Evolutionary conservation across 2,113 vertebrate genomes (phyloP).

Genomic region (Bagarius yarrelli): DNA sequence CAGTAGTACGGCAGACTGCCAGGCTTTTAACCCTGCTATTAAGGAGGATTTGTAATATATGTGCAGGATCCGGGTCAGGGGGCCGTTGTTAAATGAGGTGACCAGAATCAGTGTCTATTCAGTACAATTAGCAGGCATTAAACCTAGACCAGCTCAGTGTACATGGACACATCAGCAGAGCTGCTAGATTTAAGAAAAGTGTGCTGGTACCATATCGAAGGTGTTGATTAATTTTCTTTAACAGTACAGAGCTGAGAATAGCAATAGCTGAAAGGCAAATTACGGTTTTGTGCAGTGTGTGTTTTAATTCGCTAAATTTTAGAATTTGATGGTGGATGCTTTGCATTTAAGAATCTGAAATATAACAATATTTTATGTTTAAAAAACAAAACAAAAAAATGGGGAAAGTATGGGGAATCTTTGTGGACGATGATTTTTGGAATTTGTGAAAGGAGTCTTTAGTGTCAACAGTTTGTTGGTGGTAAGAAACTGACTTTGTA

Average conservation of each 20-base stretch:
- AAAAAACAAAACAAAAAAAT: neutral
- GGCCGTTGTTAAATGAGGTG: slow-evolving; percentile 47
- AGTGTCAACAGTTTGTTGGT: neutral
- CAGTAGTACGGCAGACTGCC: slow-evolving; percentile 37
- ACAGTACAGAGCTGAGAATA: neutral
- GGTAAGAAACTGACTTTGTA: no score
- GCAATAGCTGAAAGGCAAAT: neutral
- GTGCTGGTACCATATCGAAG: neutral
- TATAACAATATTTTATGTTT: neutral
- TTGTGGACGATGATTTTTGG: neutral
- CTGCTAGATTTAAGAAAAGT: slow-evolving; percentile 2
- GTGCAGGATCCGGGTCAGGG: slow-evolving; percentile 45
- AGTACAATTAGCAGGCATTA: slow-evolving; percentile 37
- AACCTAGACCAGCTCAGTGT: neutral
- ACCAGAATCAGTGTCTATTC: slow-evolving; percentile 43
- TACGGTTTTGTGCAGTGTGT: neutral
- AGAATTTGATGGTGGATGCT: neutral
- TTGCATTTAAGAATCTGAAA: neutral
- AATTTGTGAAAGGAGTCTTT: neutral
- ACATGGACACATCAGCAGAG: slow-evolving; percentile 3
- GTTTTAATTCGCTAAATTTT: neutral
- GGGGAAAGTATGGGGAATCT: neutral
- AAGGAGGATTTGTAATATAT: slow-evolving; percentile 45
- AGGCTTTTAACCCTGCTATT: slow-evolving; percentile 51
- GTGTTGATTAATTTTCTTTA: neutral